Base-by-base conservation (phyloP, 2,113 vertebrate genomes). In the Arizona elegans region DNA sequence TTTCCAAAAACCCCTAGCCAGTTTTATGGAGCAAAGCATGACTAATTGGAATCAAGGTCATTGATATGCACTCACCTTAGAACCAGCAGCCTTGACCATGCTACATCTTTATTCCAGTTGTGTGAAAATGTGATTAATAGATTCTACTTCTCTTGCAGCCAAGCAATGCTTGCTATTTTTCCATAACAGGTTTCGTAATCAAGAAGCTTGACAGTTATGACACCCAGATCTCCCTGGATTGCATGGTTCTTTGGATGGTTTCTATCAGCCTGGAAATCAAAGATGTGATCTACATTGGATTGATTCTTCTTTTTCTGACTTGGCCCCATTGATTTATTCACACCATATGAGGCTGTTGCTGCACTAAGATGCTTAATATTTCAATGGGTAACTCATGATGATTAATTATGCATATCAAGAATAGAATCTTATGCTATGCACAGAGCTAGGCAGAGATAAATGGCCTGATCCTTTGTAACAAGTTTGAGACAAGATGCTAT, bases 331-430 rank as follows among this genome's bases (percentile, higher is more conserved):
- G 56, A 90, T 90, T 54, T 93, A 90, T 93, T 90, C 47, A 90
- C 56, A 3, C 50, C 92, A 53, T 90, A 53, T 15, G 29, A 3
- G 17, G 55, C 13, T 38, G 29, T 47, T 86, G 24, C 56, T 62
- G 13, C 54, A 62, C 23, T 1, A 4, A 90, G 56, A 43, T 59
- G 59, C n/a, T 90, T 86, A 54, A 50, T 58, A 86, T 86, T 90
- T 62, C 47, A 58, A 87, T 43, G 50, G 81, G 56, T 70, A 90
- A 54, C 86, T 90, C 89, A 87, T 87, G 90, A 90, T 90, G 90
- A 93, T 93, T 90, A 93, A 93, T 90, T 90, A 87, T 62, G 89
- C 53, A 93, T 29, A 65, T 43, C 56, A 54, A 93, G 89, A 93
- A 85, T 38, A 54, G 55, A 87, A 85, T 26, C 47, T 54, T 53